Evolutionary conservation across 2,888 invertebrate species (phyloP).

Genomic region (Latrodectus hesperus): DNA sequence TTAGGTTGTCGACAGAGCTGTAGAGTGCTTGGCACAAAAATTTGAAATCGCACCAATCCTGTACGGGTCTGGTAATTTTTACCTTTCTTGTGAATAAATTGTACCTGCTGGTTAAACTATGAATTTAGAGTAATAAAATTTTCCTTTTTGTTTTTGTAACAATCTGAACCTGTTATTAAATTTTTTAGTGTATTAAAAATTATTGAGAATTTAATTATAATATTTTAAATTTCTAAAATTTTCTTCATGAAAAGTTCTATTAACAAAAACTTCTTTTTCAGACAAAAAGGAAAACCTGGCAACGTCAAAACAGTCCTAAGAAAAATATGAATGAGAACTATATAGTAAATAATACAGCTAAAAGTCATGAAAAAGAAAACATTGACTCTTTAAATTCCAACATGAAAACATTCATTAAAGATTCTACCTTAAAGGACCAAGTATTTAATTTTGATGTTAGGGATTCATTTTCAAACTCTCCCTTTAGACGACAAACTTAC

Average conservation of each 20-base stretch:
- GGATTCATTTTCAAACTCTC: slow-evolving; percentile 27
- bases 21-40: no score
- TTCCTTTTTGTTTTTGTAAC: not conserved
- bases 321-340: not conserved
- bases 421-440: not conserved
- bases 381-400: slow-evolving; percentile 5
- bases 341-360: not conserved
- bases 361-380: slow-evolving; percentile 42
- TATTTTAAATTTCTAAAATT: not conserved
- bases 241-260: not conserved
- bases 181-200: not conserved
- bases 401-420: not conserved
- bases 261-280: not conserved
- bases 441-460: not conserved
- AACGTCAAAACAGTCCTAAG: not conserved
- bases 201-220: not conserved
- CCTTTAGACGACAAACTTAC: slow-evolving; percentile 56
- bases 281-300: not conserved
- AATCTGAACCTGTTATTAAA: not conserved
- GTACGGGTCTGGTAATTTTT: no score
- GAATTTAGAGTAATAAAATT: not conserved
- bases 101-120: no score
- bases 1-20: no score
- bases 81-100: no score
- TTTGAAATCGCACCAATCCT: no score